Evolutionary conservation across 2,113 vertebrate species (phyloP).

Genomic region (Emydocephalus ijimae): DNA sequence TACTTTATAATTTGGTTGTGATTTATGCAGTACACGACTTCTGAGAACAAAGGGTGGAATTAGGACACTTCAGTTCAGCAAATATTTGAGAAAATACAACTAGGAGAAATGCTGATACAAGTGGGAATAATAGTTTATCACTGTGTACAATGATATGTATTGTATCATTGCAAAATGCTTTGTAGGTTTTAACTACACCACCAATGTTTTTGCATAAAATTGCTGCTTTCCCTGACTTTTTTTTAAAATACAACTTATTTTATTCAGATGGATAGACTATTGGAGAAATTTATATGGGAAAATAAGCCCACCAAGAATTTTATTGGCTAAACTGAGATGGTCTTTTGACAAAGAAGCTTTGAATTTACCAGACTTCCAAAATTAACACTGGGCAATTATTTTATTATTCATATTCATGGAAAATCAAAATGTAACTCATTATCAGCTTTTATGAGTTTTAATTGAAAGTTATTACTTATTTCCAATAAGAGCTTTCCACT

Average conservation of each 20-base stretch:
- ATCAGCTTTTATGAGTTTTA: neutral
- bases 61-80: constrained; percentile 60
- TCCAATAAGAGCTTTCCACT: neutral
- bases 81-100: constrained; percentile 65
- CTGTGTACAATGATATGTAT: neutral
- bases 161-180: neutral
- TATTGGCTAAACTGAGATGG: neutral
- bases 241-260: neutral
- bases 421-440: neutral
- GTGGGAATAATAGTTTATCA: constrained; percentile 36
- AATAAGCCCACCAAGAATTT: neutral
- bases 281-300: neutral
- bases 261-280: neutral
- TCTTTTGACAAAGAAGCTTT: neutral
- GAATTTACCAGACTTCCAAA: neutral
- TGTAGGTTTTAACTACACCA: neutral
- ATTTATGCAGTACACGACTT: constrained; percentile 52
- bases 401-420: neutral
- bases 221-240: neutral
- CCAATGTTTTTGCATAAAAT: neutral
- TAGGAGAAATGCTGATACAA: constrained; percentile 65
- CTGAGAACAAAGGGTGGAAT: constrained; percentile 56
- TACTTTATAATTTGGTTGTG: constrained; percentile 58
- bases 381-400: neutral
- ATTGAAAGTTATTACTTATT: neutral